These are phyloP conservation scores for Ptychodera flava DNA, from an alignment of 35 echinoderm and acorn worm species.

Conservation along the genomic window DNA sequence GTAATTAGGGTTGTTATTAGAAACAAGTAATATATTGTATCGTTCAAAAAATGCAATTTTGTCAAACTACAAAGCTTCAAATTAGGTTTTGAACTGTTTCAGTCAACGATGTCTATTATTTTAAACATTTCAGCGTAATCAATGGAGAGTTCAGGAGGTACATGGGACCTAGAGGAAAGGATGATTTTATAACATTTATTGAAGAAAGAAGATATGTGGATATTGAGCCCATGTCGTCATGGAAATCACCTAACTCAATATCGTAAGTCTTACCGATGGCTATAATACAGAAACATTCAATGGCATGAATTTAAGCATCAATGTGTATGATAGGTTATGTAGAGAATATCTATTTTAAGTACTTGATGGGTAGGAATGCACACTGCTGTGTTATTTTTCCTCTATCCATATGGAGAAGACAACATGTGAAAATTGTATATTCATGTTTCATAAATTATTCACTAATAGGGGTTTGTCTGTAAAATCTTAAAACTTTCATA, in stretches of 20 bases:
- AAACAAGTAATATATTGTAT: no score
- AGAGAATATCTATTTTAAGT: neutral
- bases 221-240: slow-evolving; percentile 62
- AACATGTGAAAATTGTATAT: neutral
- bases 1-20: no score
- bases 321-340: no score
- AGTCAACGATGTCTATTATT: no score
- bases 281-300: no score
- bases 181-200: slow-evolving; percentile 76
- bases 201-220: slow-evolving; percentile 69
- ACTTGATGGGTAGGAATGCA: neutral
- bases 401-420: neutral
- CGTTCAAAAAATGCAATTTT: no score
- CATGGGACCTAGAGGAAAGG: slow-evolving; percentile 54
- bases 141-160: slow-evolving; percentile 88
- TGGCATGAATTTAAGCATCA: no score
- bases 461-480: no score
- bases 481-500: no score
- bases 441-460: neutral
- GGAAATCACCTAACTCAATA: slow-evolving; percentile 83
- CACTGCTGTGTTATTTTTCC: neutral
- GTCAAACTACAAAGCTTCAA: no score
- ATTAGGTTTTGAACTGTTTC: no score
- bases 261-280: slow-evolving; percentile 66
- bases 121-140: slow-evolving; percentile 77